These are phyloP conservation scores for Nephrotoma flavescens DNA, from an alignment of 2,888 invertebrate species.

Conservation along the genomic window DNA sequence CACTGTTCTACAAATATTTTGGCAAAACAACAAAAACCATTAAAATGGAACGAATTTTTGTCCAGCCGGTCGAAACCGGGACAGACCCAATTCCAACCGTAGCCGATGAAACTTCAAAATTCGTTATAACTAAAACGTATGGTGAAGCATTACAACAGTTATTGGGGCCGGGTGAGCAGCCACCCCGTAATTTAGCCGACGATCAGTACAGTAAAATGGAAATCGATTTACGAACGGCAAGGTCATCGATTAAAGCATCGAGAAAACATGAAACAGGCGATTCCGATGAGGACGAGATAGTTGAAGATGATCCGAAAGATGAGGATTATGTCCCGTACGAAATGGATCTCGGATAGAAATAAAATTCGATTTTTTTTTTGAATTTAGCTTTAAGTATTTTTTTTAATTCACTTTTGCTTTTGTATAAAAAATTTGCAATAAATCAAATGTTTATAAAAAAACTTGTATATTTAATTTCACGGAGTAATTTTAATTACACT, in stretches of 20 bases:
- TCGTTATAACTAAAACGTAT: conserved; percentile 21
- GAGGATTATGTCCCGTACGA: background rate
- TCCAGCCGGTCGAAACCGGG: conserved; percentile 27
- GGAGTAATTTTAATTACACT: background rate
- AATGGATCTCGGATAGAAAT: background rate
- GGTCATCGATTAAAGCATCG: background rate
- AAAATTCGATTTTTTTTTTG: background rate
- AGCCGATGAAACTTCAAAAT: conserved; percentile 11
- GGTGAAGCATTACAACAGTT: conserved; percentile 23
- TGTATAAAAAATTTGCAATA: background rate
- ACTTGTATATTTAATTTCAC: background rate
- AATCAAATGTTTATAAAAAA: background rate
- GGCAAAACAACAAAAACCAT: conserved; percentile 51
- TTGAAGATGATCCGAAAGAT: conserved; percentile 1
- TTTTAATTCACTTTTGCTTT: background rate
- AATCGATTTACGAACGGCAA: background rate
- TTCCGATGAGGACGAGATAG: background rate
- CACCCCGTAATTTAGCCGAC: conserved; percentile 8
- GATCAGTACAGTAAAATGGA: background rate
- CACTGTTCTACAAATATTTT: conserved; percentile 40
- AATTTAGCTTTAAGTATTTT: background rate
- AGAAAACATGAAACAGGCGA: background rate
- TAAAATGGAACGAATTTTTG: conserved; percentile 51
- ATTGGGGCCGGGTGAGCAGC: conserved; percentile 17
- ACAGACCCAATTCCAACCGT: conserved; percentile 2